Evolutionary conservation across 2,888 invertebrate genomes (phyloP).

Genomic region (Ochlodes sylvanus): DNA sequence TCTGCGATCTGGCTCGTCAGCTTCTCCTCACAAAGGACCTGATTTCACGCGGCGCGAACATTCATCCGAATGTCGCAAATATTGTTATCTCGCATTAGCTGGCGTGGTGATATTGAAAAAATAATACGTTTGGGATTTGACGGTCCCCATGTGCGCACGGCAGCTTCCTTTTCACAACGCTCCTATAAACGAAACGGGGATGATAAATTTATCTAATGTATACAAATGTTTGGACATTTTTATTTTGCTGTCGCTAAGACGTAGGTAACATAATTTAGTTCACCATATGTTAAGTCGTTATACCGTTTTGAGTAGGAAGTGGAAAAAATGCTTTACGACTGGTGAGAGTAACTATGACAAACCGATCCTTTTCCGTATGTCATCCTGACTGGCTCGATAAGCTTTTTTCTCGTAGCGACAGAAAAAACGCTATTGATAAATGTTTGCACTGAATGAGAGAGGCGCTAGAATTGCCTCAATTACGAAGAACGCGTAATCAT

Average conservation of each 20-base stretch:
- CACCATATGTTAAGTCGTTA: conserved; percentile 81
- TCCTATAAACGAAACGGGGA: conserved; percentile 77
- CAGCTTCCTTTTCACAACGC: conserved; percentile 78
- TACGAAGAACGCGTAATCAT: conserved; percentile 40
- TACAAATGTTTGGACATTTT: conserved; percentile 86
- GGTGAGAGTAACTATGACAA: conserved; percentile 76
- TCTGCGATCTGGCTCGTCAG: conserved; percentile 57
- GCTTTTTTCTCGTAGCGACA: conserved; percentile 58
- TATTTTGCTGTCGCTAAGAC: conserved; percentile 82
- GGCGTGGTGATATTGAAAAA: conserved; percentile 80
- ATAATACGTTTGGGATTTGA: conserved; percentile 83
- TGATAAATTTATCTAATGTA: conserved; percentile 85
- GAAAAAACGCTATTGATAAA: conserved; percentile 60
- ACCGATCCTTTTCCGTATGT: conserved; percentile 63
- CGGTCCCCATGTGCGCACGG: conserved; percentile 80
- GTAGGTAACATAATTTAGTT: conserved; percentile 84
- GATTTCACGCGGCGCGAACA: conserved; percentile 84
- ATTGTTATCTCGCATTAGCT: conserved; percentile 81
- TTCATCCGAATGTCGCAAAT: conserved; percentile 81
- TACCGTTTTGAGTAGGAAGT: conserved; percentile 78
- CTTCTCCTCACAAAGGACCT: conserved; percentile 72
- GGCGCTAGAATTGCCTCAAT: conserved; percentile 56
- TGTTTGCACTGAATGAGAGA: conserved; percentile 54
- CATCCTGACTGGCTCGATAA: conserved; percentile 58
- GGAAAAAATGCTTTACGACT: conserved; percentile 82